These are phyloP conservation scores for Philypnodon macrostomus DNA, from an alignment of 2,797 vertebrate species.

Conservation along the genomic window DNA sequence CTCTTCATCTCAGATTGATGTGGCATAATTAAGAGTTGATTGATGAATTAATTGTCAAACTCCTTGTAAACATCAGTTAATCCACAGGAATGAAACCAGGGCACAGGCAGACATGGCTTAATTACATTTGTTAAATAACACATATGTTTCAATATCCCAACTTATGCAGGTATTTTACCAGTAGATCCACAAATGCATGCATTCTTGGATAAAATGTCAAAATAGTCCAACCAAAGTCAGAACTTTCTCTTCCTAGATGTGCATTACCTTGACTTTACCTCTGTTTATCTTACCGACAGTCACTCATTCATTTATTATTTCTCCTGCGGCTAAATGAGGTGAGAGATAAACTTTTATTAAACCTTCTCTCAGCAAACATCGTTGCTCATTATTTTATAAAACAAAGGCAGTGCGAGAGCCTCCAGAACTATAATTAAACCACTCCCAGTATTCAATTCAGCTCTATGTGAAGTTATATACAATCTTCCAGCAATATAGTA, in stretches of 20 bases:
- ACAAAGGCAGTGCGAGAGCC: slow-evolving; percentile 26
- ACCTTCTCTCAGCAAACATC: slow-evolving; percentile 1
- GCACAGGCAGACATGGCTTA: slow-evolving; percentile 27
- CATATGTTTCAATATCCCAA: slow-evolving; percentile 27
- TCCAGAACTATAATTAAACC: slow-evolving; percentile 37
- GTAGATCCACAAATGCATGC: slow-evolving; percentile 13
- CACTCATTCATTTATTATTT: slow-evolving; percentile 12
- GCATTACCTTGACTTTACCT: background rate
- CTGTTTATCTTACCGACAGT: background rate
- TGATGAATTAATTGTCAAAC: slow-evolving; percentile 11
- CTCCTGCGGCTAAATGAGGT: background rate
- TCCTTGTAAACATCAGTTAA: slow-evolving; percentile 33
- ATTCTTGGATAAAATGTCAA: too few relatives aligned
- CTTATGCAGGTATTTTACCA: slow-evolving; percentile 16
- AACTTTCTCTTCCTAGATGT: too few relatives aligned
- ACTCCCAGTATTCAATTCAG: slow-evolving; percentile 18
- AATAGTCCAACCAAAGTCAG: too few relatives aligned
- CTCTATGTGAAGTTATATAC: slow-evolving; percentile 17
- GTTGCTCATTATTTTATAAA: slow-evolving; percentile 19
- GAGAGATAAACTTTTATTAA: slow-evolving; percentile 16
- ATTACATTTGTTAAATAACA: slow-evolving; percentile 32
- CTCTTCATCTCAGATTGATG: slow-evolving; percentile 16
- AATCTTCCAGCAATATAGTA: too few relatives aligned
- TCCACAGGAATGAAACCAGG: slow-evolving; percentile 25
- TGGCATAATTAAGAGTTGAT: slow-evolving; percentile 16